Percentiles rank a stretch among this genome's conserved stretches.
phyloP scores from a whole-genome alignment of 1,140 invertebrate genomes.

The Cotesia typhae region DNA sequence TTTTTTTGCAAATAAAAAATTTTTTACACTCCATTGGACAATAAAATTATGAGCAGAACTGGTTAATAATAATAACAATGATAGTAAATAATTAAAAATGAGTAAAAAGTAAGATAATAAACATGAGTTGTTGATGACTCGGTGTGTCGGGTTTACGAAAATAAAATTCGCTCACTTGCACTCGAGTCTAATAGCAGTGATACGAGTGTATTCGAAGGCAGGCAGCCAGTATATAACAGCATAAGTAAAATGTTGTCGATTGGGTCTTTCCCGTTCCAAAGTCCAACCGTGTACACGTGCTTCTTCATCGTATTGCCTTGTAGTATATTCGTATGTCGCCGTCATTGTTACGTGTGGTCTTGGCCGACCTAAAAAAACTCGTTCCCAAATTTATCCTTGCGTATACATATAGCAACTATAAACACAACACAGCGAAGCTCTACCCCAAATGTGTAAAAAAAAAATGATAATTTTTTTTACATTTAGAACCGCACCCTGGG shows the following conservation, averaged over 20 bases:
- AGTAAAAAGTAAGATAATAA: no score
- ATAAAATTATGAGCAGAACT: no score
- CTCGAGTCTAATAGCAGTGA: not conserved
- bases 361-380: constrained; percentile 22
- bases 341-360: constrained; percentile 13
- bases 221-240: not conserved
- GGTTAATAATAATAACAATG: no score
- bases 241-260: constrained; percentile 4
- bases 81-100: no score
- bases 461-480: not conserved
- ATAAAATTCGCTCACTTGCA: constrained; percentile 1
- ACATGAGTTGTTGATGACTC: not conserved
- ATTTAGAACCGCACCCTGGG: not conserved
- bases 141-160: not conserved
- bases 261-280: constrained; percentile 30
- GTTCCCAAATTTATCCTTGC: constrained; percentile 16
- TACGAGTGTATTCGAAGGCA: constrained; percentile 1
- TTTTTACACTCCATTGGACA: no score
- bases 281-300: constrained; percentile 31
- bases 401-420: not conserved
- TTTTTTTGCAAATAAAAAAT: no score
- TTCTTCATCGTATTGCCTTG: not conserved
- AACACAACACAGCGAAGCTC: not conserved
- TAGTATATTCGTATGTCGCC: constrained; percentile 11
- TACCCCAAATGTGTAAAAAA: no score